Conservation (phyloP, 2,888 invertebrate genomes). For the Buathra laborator region DNA sequence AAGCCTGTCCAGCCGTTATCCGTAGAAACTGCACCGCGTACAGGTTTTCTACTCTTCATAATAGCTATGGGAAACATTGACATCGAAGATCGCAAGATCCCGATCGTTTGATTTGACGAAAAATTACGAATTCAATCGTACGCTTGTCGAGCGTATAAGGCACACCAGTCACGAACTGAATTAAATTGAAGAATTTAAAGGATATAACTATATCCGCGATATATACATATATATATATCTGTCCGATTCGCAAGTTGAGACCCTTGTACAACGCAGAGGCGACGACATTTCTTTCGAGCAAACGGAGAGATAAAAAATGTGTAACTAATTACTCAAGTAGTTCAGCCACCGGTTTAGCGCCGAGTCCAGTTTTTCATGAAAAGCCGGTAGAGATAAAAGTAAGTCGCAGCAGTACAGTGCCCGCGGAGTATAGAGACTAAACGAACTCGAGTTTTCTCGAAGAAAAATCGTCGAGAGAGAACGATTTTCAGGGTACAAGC, state of each 20-base stretch:
- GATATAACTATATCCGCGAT: not conserved
- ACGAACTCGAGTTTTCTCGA: not conserved
- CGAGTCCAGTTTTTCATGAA: slow-evolving; percentile 10
- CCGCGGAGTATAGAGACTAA: not conserved
- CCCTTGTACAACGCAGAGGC: not conserved
- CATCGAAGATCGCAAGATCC: slow-evolving; percentile 57
- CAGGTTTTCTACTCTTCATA: slow-evolving; percentile 75
- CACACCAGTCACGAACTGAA: slow-evolving; percentile 50
- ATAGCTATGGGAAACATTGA: slow-evolving; percentile 53
- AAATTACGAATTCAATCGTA: slow-evolving; percentile 1
- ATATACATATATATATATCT: not conserved
- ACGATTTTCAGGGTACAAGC: slow-evolving; percentile 15
- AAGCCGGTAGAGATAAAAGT: slow-evolving; percentile 1
- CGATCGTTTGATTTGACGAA: not conserved
- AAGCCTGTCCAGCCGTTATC: slow-evolving; percentile 78
- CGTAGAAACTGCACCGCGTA: slow-evolving; percentile 73
- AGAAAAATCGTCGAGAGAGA: slow-evolving; percentile 46
- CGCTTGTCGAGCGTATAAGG: slow-evolving; percentile 20
- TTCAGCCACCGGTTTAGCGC: slow-evolving; percentile 26
- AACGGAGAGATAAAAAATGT: slow-evolving; percentile 24
- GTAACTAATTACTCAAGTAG: slow-evolving; percentile 58
- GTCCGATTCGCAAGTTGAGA: not conserved
- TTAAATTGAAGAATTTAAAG: slow-evolving; percentile 46
- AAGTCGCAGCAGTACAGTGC: slow-evolving; percentile 12
- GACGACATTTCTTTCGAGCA: slow-evolving; percentile 21